Evolutionary conservation across 2,888 invertebrate species (phyloP).

Genomic region (Scaptomyza flava): DNA sequence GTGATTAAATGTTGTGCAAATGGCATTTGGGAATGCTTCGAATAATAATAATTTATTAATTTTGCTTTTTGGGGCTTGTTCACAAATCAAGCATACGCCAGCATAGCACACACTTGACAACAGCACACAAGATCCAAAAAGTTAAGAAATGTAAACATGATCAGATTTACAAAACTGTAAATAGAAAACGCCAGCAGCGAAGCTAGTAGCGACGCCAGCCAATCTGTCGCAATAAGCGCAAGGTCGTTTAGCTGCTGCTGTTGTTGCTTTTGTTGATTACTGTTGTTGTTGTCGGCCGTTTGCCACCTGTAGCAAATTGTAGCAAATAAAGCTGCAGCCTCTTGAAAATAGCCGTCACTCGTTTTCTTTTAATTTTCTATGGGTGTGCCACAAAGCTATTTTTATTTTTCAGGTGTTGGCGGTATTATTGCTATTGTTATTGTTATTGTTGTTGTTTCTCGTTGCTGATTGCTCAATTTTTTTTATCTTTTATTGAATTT

Average conservation of each 20-base stretch:
- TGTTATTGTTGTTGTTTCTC: conserved; percentile 2
- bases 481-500: conserved; percentile 68
- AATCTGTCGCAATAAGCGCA: conserved; percentile 73
- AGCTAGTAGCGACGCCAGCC: conserved; percentile 27
- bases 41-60: conserved; percentile 8
- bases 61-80: conserved; percentile 31
- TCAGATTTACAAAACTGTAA: conserved; percentile 25
- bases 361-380: conserved; percentile 55
- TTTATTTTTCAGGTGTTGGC: conserved; percentile 45
- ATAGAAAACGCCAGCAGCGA: conserved; percentile 48
- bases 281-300: conserved; percentile 17
- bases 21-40: conserved; percentile 53
- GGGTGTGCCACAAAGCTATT: conserved; percentile 60
- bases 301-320: conserved; percentile 70
- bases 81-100: conserved; percentile 51
- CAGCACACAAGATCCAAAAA: conserved; percentile 16
- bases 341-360: conserved; percentile 50
- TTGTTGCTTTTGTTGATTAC: conserved; percentile 18
- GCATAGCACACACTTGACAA: conserved; percentile 38
- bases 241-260: conserved; percentile 63
- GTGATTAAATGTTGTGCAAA: conserved; percentile 78
- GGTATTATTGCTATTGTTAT: conserved; percentile 18
- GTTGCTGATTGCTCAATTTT: conserved; percentile 64
- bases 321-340: conserved; percentile 65
- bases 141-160: conserved; percentile 36